These are phyloP conservation scores for Gadus chalcogrammus DNA, from an alignment of 2,113 vertebrate genomes.

Conservation along the genomic window DNA sequence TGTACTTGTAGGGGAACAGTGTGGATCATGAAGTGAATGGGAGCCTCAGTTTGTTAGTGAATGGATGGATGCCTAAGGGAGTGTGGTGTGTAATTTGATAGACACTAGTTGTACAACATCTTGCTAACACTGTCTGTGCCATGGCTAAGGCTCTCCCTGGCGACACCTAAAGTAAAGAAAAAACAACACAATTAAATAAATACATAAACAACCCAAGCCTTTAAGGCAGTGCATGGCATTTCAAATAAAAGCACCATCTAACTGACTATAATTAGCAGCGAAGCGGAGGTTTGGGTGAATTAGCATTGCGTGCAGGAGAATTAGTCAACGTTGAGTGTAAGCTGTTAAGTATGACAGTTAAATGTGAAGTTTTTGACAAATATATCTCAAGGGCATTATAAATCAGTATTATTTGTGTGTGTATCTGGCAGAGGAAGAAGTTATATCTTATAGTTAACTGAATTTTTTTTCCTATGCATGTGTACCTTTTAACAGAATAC, in stretches of 20 bases:
- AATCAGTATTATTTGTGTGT: not conserved
- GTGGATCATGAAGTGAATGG: too few relatives aligned
- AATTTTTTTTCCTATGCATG: slow-evolving; percentile 1
- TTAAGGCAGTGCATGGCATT: slow-evolving; percentile 43
- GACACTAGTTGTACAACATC: too few relatives aligned
- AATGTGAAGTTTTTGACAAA: slow-evolving; percentile 10
- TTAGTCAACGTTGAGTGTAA: slow-evolving; percentile 55
- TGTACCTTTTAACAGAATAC: too few relatives aligned
- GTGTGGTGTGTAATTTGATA: too few relatives aligned
- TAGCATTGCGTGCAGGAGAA: slow-evolving; percentile 55
- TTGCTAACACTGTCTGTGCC: too few relatives aligned
- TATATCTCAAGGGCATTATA: not conserved
- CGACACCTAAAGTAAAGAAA: slow-evolving; percentile 50
- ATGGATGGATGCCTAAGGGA: too few relatives aligned
- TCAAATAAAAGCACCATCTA: slow-evolving; percentile 44
- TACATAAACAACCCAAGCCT: slow-evolving; percentile 17
- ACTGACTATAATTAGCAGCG: slow-evolving; percentile 62
- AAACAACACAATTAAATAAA: not conserved
- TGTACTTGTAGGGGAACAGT: too few relatives aligned
- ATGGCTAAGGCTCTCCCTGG: slow-evolving; percentile 44
- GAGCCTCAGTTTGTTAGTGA: too few relatives aligned
- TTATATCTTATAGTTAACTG: too few relatives aligned
- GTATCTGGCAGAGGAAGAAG: slow-evolving; percentile 2
- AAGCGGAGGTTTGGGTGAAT: slow-evolving; percentile 50
- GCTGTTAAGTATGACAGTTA: slow-evolving; percentile 3